phyloP scores from a whole-genome alignment of 1,140 invertebrate genomes.

The Drosophila carrolli region DNA sequence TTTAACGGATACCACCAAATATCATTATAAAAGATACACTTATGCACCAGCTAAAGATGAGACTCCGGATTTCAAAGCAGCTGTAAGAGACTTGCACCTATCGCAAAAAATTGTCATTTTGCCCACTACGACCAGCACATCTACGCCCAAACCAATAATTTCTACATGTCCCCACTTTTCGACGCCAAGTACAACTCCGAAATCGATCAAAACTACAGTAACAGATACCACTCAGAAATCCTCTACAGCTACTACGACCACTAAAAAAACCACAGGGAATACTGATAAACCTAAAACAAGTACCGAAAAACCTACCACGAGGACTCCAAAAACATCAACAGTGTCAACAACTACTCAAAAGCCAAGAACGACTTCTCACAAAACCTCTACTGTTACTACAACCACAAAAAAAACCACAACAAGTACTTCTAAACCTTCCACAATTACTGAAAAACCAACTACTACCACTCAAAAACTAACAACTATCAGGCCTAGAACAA shows the following conservation, averaged over 20 bases:
- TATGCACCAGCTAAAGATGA: slow-evolving; percentile 3
- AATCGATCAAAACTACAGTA: background rate
- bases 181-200: background rate
- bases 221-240: background rate
- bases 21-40: slow-evolving; percentile 19
- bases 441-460: too few species aligned
- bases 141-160: background rate
- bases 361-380: too few species aligned
- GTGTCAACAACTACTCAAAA: too few species aligned
- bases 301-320: too few species aligned
- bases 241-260: too few species aligned
- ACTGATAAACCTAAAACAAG: too few species aligned
- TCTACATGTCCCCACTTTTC: background rate
- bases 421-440: too few species aligned
- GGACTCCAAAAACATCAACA: too few species aligned
- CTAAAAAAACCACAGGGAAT: too few species aligned
- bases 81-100: background rate
- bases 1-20: slow-evolving; percentile 17
- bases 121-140: slow-evolving; percentile 7
- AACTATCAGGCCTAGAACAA: background rate
- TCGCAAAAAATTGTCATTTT: slow-evolving; percentile 28
- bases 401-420: too few species aligned
- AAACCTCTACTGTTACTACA: too few species aligned
- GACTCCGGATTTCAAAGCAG: background rate
- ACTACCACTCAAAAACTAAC: background rate